These are phyloP conservation scores for Odontophorus gujanensis DNA, from an alignment of 2,113 vertebrate species.

Conservation along the genomic window DNA sequence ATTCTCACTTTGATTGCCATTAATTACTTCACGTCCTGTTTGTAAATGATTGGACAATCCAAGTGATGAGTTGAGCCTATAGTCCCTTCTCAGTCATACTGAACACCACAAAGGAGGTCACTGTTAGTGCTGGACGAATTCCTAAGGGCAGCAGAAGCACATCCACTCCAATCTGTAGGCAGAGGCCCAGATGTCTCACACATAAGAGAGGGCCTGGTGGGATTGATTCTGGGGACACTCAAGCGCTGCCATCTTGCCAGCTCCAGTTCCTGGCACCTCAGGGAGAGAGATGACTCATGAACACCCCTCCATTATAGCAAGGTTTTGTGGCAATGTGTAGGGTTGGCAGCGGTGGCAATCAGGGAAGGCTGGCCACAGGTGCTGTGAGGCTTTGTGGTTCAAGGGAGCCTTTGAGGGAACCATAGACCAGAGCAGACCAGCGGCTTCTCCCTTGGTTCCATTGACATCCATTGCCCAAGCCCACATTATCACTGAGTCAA, in stretches of 20 bases:
- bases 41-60: neutral
- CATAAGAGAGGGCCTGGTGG: neutral
- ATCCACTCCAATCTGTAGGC: neutral
- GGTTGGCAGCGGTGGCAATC: neutral
- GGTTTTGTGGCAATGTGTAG: neutral
- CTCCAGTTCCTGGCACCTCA: no score
- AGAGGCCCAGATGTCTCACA: neutral
- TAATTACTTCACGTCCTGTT: neutral
- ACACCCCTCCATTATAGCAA: neutral
- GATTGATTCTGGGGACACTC: neutral
- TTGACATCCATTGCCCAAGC: rapidly evolving
- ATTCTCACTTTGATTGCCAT: neutral
- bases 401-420: neutral
- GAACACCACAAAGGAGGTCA: neutral
- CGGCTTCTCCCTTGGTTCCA: neutral
- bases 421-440: neutral
- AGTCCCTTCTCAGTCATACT: neutral
- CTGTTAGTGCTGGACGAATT: neutral
- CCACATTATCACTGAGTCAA: neutral
- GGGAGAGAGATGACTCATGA: neutral
- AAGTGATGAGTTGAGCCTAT: neutral
- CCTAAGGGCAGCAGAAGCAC: neutral
- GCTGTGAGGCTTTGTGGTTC: neutral
- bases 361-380: neutral
- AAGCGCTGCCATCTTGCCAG: neutral